Conservation (phyloP, 1,140 invertebrate genomes). For the Saccostrea echinata region DNA sequence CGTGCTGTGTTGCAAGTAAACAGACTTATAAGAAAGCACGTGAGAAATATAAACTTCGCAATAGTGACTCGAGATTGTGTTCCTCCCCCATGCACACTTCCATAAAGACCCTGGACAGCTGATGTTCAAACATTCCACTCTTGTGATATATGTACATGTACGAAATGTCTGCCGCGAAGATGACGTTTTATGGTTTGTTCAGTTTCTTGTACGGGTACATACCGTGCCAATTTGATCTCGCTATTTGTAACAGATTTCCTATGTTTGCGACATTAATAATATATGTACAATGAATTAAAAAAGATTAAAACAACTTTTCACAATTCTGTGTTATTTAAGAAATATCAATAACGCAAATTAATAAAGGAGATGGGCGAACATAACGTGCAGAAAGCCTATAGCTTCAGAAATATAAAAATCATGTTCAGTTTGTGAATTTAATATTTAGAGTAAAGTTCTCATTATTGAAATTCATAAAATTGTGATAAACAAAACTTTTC, state of each 20-base stretch:
- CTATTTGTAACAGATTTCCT: background rate
- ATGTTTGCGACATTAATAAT: background rate
- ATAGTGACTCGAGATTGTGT: background rate
- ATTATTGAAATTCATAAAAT: too few relatives aligned
- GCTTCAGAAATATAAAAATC: too few relatives aligned
- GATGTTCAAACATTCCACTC: conserved; percentile 15
- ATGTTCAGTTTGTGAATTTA: too few relatives aligned
- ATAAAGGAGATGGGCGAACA: too few relatives aligned
- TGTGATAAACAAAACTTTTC: too few relatives aligned
- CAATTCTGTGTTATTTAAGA: background rate
- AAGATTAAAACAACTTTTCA: background rate
- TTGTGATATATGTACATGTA: background rate
- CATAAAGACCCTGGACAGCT: conserved; percentile 15
- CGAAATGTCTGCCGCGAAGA: conserved; percentile 1
- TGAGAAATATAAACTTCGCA: conserved; percentile 32
- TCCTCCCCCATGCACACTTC: conserved; percentile 26
- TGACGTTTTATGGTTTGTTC: background rate
- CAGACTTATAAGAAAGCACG: background rate
- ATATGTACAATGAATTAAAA: background rate
- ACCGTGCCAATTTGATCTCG: conserved; percentile 23
- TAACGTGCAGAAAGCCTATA: too few relatives aligned
- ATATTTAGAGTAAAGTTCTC: too few relatives aligned
- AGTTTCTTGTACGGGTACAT: background rate
- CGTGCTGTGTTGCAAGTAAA: background rate
- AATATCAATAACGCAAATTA: too few relatives aligned